Evolutionary conservation across 2,113 vertebrate species (phyloP), one percentile per base, ranked within the genome.

Genomic region (Pluvianellus socialis): DNA sequence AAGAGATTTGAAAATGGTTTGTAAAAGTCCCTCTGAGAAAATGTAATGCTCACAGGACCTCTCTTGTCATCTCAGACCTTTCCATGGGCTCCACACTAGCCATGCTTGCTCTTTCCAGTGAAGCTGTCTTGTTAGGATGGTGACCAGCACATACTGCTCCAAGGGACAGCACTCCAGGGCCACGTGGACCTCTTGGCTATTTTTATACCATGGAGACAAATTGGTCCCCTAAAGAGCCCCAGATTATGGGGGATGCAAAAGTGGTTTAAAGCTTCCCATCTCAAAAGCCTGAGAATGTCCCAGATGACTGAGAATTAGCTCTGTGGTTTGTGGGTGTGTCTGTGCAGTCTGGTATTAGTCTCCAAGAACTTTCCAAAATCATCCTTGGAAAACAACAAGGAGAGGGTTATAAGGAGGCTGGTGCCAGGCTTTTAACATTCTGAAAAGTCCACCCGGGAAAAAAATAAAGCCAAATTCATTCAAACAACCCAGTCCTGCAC

Each of bases 351-450:
- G 59, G 58, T 82, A 45, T 90, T 63, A 79, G 32, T 26, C 20
- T 90, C 44, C 66, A 38, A 65, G 65, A 91, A 65, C 13, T 88
- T 91, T 65, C 45, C 61, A 61, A 91, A 95, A 88, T 49, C 56
- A 68, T 83, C 24, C 45, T 56, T 82, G 68, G 65, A 81, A 87
- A 92, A 88, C 35, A 94, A 74, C 20, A 61, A 79, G 61, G 30
- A 71, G 33, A 79, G 24, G 16, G 33, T 67, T 58, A 15, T 75
- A 62, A n/a, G 33, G 28, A 75, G 27, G 44, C 33, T 71, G 33
- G 22, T 67, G 67, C 82, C 42, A 76, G 63, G 26, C 26, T 30
- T 62, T 59, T 3, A 82, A 44, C 86, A 42, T 52, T 72, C 62
- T 49, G 63, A 70, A 27, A 94, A 93, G 23, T 33, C 73, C 33